Evolutionary conservation across 2,113 vertebrate genomes (phyloP), one percentile per base, ranked within the genome.

Genomic region (Phaethornis superciliosus): DNA sequence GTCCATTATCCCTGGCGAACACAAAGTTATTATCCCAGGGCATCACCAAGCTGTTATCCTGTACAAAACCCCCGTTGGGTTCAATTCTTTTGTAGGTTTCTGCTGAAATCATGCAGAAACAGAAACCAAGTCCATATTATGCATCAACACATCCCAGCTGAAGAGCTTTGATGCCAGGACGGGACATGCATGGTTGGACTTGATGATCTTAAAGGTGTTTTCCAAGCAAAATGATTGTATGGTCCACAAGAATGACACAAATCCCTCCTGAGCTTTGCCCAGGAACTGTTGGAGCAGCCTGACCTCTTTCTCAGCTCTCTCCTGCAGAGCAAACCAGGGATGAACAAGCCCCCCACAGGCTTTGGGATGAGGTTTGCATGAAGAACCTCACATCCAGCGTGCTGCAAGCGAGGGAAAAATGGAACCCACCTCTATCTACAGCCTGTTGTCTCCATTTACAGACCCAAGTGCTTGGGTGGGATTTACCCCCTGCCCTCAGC

Each of bases 11-110:
- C 26, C 64, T n/a, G 58, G 58, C 18, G 13, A 79, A 7, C 3
- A 37, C 81, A 72, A 32, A 1, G 3, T 44, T 71, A 62, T 22
- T 28, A 37, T 21, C 55, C 44, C 3, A 1, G 33, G 42, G 68
- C 37, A 56, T 54, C 77, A 78, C 20, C 26, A 19, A 46, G 16
- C 12, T 23, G 24, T 20, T 19, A 12, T 15, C 55, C 56, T 7
- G 1, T 1, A 10, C n/a, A 47, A 75, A 75, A 12, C 24, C n/a
- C 8, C 0, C 0, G 0, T 1, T 4, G 13, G 1, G 0, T 0
- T 40, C 10, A 6, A 4, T 28, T 69, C 35, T 65, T 8, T 40
- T 8, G 32, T 22, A 0, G 2, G 10, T 65, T 72, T 6, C 4
- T 0, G 6, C 13, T n/a, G 65, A 65, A 81, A 65, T 18, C 55